Evolutionary conservation across 2,888 invertebrate genomes (phyloP), one percentile per base, ranked within the genome.

Genomic region (Laspeyria flexula): DNA sequence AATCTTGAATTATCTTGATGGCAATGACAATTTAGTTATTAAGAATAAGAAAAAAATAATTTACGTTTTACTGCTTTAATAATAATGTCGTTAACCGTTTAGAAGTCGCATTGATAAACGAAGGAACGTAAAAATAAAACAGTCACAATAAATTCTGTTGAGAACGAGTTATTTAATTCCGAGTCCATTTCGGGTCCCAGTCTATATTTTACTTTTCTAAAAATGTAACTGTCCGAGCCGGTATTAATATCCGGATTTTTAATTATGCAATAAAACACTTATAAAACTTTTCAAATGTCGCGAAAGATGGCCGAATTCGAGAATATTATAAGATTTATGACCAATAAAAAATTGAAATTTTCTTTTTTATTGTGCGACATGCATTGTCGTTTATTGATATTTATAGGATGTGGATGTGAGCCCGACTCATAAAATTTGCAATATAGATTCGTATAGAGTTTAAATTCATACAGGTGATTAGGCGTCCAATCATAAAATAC

Each of bases 381-480:
- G 25, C 51, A 43, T 55, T 46, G 55, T 40, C 43, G 53, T 61
- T 58, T 53, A 43, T 64, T 58, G 57, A 60, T 55, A 64, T 46
- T 60, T 44, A 37, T 23, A 43, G 47, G 39, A 31, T 30, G 34
- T 11, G 27, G 10, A 25, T 41, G 45, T 46, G 23, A 11, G 35
- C 25, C 40, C 55, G 45, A 45, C 42, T 55, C 29, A 55, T 50
- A 44, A 56, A 55, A 53, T 52, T 52, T 40, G 21, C 38, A 30
- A 51, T 54, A 48, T 54, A 56, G 25, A 7, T 25, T 6, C 1
- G 25, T 64, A 53, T 18, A 55, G 37, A 39, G 58, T 53, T 58
- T 73, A 75, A 71, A 75, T 75, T 77, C 65, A 71, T 3, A 72
- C 74, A 59, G 66, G 65, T 64, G 55, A 68, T 70, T 70, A 60